Evolutionary conservation across 2,113 vertebrate species (phyloP), one percentile per base, ranked within the genome.

Genomic region (Rhinolophus ferrumequinum): DNA sequence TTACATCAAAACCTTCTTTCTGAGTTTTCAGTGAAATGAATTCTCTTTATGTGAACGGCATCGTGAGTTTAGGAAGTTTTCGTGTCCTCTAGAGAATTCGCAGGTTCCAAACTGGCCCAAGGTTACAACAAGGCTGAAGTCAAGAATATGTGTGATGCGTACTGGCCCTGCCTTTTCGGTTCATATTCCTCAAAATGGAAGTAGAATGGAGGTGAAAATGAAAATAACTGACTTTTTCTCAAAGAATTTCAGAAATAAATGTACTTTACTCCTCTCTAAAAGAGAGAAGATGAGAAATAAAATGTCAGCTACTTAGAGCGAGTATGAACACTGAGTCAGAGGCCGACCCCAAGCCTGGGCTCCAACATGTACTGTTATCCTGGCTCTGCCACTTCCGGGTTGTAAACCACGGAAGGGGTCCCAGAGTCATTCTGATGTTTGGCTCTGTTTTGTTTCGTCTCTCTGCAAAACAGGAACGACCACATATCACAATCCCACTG

Each of bases 221-320:
- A 83, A 92, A 87, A 76, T 52, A 62, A 94, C 0, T 60, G 41
- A 67, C 15, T 75, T 92, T 90, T 82, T n/a, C 28, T 88, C 16
- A 67, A 15, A 73, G 60, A 94, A 80, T 70, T 82, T 41, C 7
- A 87, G 35, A 92, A 92, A 75, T n/a, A 83, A 50, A 72, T 58
- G 16, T 50, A 52, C 13, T 41, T 14, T 14, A 19, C 5, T 80
- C 56, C 4, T 44, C 6, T 69, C 54, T 58, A 76, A 50, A 33
- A 4, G 69, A 9, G n/a, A 88, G n/a, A 82, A 90, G 11, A 44
- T 22, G 72, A 92, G 38, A 85, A 82, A 77, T 19, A 15, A 22
- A 81, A 70, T 6, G n/a, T 44, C 58, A 92, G 1, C 21, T 16
- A 62, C 41, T 80, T n/a, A 54, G 0, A 79, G 47, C 50, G 66